Base-by-base conservation (phyloP, 2,888 invertebrate genomes). In the Eulithis prunata region DNA sequence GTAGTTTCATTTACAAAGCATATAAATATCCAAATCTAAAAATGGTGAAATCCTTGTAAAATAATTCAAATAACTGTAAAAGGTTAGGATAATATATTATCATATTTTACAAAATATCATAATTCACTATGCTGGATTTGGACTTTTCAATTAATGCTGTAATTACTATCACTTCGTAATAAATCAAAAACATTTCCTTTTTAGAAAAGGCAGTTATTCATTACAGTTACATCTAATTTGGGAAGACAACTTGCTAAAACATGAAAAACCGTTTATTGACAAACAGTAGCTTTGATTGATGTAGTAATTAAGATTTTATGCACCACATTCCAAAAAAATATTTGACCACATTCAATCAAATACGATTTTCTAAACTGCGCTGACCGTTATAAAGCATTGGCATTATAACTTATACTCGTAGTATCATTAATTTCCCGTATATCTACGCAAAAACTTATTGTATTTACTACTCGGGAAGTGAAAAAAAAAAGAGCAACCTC, bases 231-330 rank as follows among this genome's bases (percentile, higher is more conserved):
- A 52, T 3, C 63, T 10, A 28, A 64, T 54, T 61, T 51, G 60
- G 67, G 43, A 57, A 60, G 12, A 64, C 67, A 14, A 57, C 63
- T 57, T 51, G 60, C 49, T 55, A 45, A 28, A 61, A 66, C 51
- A 58, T 55, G 36, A 62, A 67, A 57, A 59, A 56, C 28, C 12
- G 45, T 62, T 62, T 59, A 66, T 69, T 73, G 36, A 62, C 65
- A 68, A 71, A 70, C 71, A 70, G 71, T 63, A 70, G 73, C 66
- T 57, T 28, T 53, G 65, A 69, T 64, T 49, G 59, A 68, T 66
- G 68, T 68, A 57, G 13, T 69, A 65, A 69, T 71, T 71, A 73
- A 62, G 51, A 57, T 68, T 61, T 58, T 43, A 2, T 21, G 52
- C 53, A 56, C 60, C 56, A 51, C 38, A 56, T 36, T 38, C 46